These are phyloP conservation scores for Cebidichthys violaceus DNA, from an alignment of 2,113 vertebrate genomes.

Conservation along the genomic window DNA sequence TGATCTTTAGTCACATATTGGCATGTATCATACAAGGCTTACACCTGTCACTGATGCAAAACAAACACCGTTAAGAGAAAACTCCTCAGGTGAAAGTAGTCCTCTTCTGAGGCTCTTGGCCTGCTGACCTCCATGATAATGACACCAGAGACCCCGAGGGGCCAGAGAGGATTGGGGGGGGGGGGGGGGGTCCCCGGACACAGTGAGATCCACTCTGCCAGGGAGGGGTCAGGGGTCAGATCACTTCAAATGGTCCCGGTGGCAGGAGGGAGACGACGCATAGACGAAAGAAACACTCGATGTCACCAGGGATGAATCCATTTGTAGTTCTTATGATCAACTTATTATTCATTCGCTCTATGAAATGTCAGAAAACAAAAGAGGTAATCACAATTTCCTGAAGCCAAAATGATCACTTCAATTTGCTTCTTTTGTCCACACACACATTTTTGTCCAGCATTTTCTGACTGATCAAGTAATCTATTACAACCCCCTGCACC, in stretches of 20 bases:
- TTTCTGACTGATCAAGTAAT: neutral
- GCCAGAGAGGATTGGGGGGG: neutral
- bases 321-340: neutral
- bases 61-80: neutral
- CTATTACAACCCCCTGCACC: neutral
- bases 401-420: neutral
- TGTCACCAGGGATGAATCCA: neutral
- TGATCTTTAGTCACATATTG: neutral
- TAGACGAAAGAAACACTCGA: neutral
- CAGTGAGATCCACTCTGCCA: neutral
- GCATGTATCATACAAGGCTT: too few species aligned
- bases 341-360: neutral
- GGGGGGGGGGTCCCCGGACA: neutral
- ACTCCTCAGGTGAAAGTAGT: slow-evolving; percentile 12
- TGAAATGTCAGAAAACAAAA: too few species aligned
- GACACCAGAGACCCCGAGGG: slow-evolving; percentile 4
- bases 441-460: too few species aligned
- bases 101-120: slow-evolving; percentile 18
- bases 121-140: slow-evolving; percentile 31
- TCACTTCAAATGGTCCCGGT: slow-evolving; percentile 18
- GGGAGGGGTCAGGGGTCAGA: slow-evolving; percentile 15
- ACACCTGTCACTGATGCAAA: neutral
- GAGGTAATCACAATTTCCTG: neutral
- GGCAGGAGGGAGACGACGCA: neutral
- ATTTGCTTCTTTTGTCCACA: neutral